Conservation (phyloP, 2,797 vertebrate genomes). For the Xyrichtys novacula region DNA sequence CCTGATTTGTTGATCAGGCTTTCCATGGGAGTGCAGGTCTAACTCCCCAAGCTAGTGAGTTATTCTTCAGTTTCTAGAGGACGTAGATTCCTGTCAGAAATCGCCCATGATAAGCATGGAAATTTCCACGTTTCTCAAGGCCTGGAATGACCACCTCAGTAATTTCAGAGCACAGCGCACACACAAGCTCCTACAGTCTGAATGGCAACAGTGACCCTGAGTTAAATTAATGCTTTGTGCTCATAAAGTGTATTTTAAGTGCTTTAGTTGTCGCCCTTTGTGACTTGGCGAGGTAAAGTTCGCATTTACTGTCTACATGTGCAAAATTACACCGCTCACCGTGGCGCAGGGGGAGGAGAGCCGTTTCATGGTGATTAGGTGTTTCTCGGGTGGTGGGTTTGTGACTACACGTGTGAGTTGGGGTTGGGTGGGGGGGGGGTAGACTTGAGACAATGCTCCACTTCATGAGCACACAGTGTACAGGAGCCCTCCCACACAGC, state of each 20-base stretch:
- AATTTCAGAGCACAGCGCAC: not conserved
- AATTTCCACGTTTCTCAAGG: no score
- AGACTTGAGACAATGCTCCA: slow-evolving; percentile 77
- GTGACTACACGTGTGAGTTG: slow-evolving; percentile 72
- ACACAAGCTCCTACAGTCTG: not conserved
- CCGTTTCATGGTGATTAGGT: slow-evolving; percentile 70
- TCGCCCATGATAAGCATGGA: no score
- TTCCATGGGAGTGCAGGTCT: no score
- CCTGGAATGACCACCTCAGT: no score
- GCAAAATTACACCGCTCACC: slow-evolving; percentile 57
- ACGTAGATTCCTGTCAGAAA: no score
- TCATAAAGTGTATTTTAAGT: slow-evolving; percentile 39
- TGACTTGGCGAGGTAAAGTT: slow-evolving; percentile 46
- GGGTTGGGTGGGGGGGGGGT: slow-evolving; percentile 47
- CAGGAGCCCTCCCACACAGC: slow-evolving; percentile 78
- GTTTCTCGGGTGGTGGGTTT: slow-evolving; percentile 64
- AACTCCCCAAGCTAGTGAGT: no score
- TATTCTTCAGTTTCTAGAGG: no score
- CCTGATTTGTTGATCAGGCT: no score
- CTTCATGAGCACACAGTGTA: slow-evolving; percentile 69
- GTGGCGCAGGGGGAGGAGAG: slow-evolving; percentile 43
- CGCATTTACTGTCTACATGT: slow-evolving; percentile 46
- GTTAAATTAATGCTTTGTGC: slow-evolving; percentile 15
- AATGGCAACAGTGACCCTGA: slow-evolving; percentile 12
- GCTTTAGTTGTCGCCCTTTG: slow-evolving; percentile 38